These are phyloP conservation scores for Latrodectus geometricus DNA, from an alignment of 1,140 invertebrate genomes.

Conservation along the genomic window DNA sequence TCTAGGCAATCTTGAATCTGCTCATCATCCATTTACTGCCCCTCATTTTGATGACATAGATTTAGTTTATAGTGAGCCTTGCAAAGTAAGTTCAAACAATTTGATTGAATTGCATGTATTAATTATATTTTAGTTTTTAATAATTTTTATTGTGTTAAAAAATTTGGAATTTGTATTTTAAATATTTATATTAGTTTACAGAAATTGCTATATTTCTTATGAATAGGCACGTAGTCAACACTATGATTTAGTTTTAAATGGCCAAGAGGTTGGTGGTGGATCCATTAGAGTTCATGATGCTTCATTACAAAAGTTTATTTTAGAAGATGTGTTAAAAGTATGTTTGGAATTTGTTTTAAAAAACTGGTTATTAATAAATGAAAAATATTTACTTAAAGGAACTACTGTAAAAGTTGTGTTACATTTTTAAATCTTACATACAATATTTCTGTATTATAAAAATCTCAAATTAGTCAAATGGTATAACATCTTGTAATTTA, in stretches of 20 bases:
- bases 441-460: too few relatives aligned
- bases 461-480: too few relatives aligned
- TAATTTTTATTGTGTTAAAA: too few relatives aligned
- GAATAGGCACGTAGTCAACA: constrained; percentile 80
- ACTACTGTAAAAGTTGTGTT: background rate
- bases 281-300: constrained; percentile 94
- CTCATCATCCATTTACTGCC: constrained; percentile 97
- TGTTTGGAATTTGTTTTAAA: background rate
- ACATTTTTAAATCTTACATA: too few relatives aligned
- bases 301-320: constrained; percentile 81
- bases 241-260: constrained; percentile 97
- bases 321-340: constrained; percentile 80
- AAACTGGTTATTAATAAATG: background rate
- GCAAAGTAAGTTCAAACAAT: constrained; percentile 73
- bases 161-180: background rate
- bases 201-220: background rate
- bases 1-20: constrained; percentile 76
- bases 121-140: background rate
- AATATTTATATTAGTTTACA: constrained; percentile 62
- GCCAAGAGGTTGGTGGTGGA: constrained; percentile 95
- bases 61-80: constrained; percentile 77
- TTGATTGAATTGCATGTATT: background rate
- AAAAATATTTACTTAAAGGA: background rate
- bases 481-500: too few relatives aligned
- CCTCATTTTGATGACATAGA: constrained; percentile 82